Conservation (phyloP, 2,797 vertebrate species). For the Scolopax bukidnonensis region DNA sequence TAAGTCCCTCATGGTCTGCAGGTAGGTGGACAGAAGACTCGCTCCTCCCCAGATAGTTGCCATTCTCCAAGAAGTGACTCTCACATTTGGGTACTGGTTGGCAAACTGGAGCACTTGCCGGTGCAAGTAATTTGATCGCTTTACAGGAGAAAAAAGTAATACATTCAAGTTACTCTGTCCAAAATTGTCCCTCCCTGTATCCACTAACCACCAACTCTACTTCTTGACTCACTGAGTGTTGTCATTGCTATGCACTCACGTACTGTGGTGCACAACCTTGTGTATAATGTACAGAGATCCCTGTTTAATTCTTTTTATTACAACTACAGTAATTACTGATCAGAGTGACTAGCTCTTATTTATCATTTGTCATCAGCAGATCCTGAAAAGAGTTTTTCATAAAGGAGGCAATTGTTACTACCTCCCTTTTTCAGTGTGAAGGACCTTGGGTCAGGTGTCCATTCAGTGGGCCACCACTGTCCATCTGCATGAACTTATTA, state of each 20-base stretch:
- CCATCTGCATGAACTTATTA: not conserved
- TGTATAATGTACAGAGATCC: not conserved
- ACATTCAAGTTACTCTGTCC: slow-evolving; percentile 1
- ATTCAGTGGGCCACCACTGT: not conserved
- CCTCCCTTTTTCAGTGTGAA: not conserved
- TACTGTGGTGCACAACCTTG: not conserved
- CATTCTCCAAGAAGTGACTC: slow-evolving; percentile 96
- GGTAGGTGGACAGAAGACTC: slow-evolving; percentile 94
- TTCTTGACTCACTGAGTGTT: not conserved
- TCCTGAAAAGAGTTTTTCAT: not conserved
- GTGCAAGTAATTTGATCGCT: slow-evolving; percentile 96
- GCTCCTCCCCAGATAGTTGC: slow-evolving; percentile 99
- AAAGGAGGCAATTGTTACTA: not conserved
- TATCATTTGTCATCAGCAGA: not conserved
- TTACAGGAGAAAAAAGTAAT: slow-evolving; percentile 57
- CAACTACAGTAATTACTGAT: not conserved
- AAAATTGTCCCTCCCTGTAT: not conserved
- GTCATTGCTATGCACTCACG: not conserved
- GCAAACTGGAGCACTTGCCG: slow-evolving; percentile 89
- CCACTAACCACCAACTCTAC: not conserved
- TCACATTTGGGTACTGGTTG: slow-evolving; percentile 89
- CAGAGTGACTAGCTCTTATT: not conserved
- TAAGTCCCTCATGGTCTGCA: slow-evolving; percentile 94
- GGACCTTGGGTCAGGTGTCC: not conserved
- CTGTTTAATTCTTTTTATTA: not conserved